phyloP scores from a whole-genome alignment of 1,140 invertebrate genomes.

The Pseudomyrmex cubaensis region DNA sequence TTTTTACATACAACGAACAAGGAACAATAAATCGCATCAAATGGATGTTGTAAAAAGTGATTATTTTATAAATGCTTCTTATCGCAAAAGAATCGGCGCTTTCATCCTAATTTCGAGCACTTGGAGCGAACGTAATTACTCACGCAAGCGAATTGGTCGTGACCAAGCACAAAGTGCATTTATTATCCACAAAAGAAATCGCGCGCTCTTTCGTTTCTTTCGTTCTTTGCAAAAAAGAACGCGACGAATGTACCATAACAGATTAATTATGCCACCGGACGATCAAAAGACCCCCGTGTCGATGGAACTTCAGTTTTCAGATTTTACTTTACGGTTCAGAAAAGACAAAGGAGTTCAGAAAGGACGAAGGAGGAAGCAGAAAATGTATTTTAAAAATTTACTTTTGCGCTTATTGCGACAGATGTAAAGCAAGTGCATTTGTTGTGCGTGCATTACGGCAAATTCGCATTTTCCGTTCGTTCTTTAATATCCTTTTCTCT shows the following conservation, averaged over 20 bases:
- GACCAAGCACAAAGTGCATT: slow-evolving; percentile 44
- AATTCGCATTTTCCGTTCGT: slow-evolving; percentile 11
- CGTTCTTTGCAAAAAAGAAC: slow-evolving; percentile 13
- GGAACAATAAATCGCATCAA: slow-evolving; percentile 12
- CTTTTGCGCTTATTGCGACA: neutral
- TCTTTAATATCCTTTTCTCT: slow-evolving; percentile 31
- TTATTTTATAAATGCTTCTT: slow-evolving; percentile 31
- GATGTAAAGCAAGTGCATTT: slow-evolving; percentile 3
- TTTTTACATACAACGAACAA: slow-evolving; percentile 12
- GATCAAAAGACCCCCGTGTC: slow-evolving; percentile 47
- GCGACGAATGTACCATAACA: slow-evolving; percentile 30
- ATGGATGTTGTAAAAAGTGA: slow-evolving; percentile 12
- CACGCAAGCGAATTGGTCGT: slow-evolving; percentile 37
- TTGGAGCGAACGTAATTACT: slow-evolving; percentile 32
- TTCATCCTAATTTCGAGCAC: slow-evolving; percentile 33
- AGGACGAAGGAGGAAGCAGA: neutral
- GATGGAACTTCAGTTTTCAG: slow-evolving; percentile 35
- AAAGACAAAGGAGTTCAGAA: neutral
- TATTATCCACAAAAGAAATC: slow-evolving; percentile 32
- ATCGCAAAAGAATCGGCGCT: slow-evolving; percentile 18
- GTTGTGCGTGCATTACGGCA: slow-evolving; percentile 52
- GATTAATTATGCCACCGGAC: slow-evolving; percentile 43
- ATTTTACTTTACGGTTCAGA: slow-evolving; percentile 25
- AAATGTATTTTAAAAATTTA: neutral
- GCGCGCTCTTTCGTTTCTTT: neutral